Base-by-base conservation (phyloP, 2,888 invertebrate genomes). In the Drosophila stalkeri region DNA sequence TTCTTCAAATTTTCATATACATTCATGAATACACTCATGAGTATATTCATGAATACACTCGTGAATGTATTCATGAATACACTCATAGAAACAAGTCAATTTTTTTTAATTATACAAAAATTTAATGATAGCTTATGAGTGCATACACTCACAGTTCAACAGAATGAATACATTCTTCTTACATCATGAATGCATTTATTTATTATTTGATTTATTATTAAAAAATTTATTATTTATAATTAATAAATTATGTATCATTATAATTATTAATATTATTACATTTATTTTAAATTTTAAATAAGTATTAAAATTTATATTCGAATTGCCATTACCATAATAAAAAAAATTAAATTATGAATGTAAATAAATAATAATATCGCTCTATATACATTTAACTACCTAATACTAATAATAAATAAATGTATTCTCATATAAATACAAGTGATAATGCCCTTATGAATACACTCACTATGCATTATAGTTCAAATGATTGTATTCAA, bases 141-240 rank as follows among this genome's bases (percentile, higher is more conserved):
- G 37, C 23, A 23, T 37, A 9, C 20, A 23, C 23, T 5, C 37
- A 35, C 9, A 35, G 20, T 9, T 46, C 12, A 18, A 23, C 20
- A 46, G 18, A 23, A 23, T 52, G 52, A 68, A 49, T 46, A 43
- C 37, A n/a, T n/a, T n/a, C n/a, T n/a, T n/a, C n/a, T n/a, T n/a
- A n/a, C n/a, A n/a, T n/a, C 27, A 27, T 27, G 27, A 27, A 6
- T 27, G 27, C 27, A 27, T 27, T 27, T 27, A 27, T 6, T 27
- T 27, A 27, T 27, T 27, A 4, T 27, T 5, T 23, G 23, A 2
- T 2, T 27, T 27, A 5, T n/a, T n/a, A n/a, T n/a, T n/a, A n/a
- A n/a, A n/a, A n/a, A n/a, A n/a, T n/a, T n/a, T n/a, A n/a, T n/a
- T n/a, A n/a, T n/a, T n/a, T n/a, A n/a, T n/a, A n/a, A n/a, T n/a